Evolutionary conservation across 1,140 invertebrate genomes (phyloP).

Genomic region (Helicoverpa zea): DNA sequence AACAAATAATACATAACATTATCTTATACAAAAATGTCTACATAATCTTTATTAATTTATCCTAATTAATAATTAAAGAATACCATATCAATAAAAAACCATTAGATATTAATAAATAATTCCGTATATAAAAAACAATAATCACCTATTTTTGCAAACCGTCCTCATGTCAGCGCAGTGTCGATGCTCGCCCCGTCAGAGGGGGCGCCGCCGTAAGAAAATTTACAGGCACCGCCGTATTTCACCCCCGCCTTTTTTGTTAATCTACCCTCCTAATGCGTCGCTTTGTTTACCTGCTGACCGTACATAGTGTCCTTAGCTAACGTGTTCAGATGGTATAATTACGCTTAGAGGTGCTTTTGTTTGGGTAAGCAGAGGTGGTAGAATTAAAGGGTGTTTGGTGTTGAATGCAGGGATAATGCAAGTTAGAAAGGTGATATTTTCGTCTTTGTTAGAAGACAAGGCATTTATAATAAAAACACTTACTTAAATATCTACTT

Average conservation of each 20-base stretch:
- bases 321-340: conserved; percentile 26
- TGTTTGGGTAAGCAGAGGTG: conserved; percentile 1
- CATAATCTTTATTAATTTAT: too few relatives aligned
- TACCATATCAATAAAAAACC: too few relatives aligned
- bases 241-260: conserved; percentile 77
- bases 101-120: too few relatives aligned
- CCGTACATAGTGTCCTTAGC: conserved; percentile 62
- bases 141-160: conserved; percentile 60
- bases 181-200: conserved; percentile 76
- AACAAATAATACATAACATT: background rate
- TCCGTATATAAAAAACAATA: background rate
- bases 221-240: conserved; percentile 85
- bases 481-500: too few relatives aligned
- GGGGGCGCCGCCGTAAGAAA: conserved; percentile 80
- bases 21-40: too few relatives aligned
- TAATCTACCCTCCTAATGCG: conserved; percentile 85
- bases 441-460: too few relatives aligned
- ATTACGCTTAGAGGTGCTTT: conserved; percentile 24
- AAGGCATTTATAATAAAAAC: too few relatives aligned
- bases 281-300: conserved; percentile 85
- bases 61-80: too few relatives aligned
- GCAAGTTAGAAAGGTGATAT: background rate
- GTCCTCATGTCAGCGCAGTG: conserved; percentile 76
- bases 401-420: background rate
- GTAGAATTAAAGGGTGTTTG: background rate